Evolutionary conservation across 2,797 vertebrate genomes (phyloP).

Genomic region (Luscinia luscinia): DNA sequence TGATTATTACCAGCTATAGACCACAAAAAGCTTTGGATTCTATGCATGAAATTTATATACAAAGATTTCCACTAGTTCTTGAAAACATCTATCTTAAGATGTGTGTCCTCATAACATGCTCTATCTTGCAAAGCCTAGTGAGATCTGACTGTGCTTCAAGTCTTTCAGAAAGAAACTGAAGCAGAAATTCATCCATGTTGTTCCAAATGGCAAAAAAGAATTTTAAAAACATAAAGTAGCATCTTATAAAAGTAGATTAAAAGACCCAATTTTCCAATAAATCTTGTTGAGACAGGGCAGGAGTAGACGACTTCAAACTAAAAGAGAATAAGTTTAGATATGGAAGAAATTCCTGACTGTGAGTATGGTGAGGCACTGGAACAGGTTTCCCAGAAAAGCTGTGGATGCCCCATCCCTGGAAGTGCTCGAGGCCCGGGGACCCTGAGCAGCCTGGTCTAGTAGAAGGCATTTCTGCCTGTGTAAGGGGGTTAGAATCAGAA

Average conservation of each 20-base stretch:
- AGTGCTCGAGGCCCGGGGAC: not conserved
- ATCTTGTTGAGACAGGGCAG: not conserved
- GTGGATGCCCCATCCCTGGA: not conserved
- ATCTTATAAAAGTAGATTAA: not conserved
- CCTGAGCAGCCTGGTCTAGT: not conserved
- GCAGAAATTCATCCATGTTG: not conserved
- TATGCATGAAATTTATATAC: not conserved
- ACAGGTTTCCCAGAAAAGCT: not conserved
- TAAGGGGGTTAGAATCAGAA: not conserved
- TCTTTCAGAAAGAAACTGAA: not conserved
- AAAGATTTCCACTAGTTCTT: not conserved
- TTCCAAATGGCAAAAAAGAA: not conserved
- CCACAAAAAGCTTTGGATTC: not conserved
- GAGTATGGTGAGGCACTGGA: not conserved
- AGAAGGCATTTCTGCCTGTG: not conserved
- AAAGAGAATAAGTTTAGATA: not conserved
- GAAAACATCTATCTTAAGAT: not conserved
- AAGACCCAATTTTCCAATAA: not conserved
- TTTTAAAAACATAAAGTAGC: not conserved
- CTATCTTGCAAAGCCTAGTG: not conserved
- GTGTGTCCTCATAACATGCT: fast-evolving
- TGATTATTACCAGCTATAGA: not conserved
- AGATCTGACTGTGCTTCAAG: not conserved
- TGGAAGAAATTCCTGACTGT: not conserved
- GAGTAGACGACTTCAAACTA: not conserved